Base-by-base conservation (phyloP, 92 coral and sea anemone genomes). In the Umimayanthus kanabou region DNA sequence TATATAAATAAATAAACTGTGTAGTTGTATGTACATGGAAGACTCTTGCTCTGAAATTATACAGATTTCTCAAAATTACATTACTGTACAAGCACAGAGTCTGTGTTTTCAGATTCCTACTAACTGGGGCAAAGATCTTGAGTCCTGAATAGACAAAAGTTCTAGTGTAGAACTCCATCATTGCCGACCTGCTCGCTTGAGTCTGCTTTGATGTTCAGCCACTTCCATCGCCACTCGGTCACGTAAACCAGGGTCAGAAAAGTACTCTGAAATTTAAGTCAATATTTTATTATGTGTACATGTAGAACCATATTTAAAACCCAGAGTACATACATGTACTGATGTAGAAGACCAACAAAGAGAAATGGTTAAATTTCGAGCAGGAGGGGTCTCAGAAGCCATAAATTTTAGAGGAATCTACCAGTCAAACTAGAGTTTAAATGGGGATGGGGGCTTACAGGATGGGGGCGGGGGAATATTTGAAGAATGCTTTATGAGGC, bases 191-290 rank as follows among this genome's bases (percentile, higher is more conserved):
- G 43, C 39, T 29, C 72, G 84, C 84, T 55, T 80, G 22, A 80
- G 84, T 18, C 13, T 55, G 29, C 45, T 80, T 33, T 80, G 84
- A 2, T 80, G 45, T 20, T 80, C 84, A 2, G 71, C 84, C 11
- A 80, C 84, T 40, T 80, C 72, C 20, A 53, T 25, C 55, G 47
- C 84, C 11, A 80, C 84, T 57, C 67, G 58, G 25, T 80, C 49
- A 30, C 84, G 84, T 26, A 80, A 72, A 22, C 72, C 37, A 53
- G 84, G 71, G 39, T 80, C 47, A 20, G 84, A 80, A 20, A 80
- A 80, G 22, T 57, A 80, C 7, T 80, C 84, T 80, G 58, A 23
- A 55, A 55, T 13, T 53, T 1, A 53, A 28, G 22, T 13, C 30
- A 29, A 28, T 1, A 47, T 61, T 20, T 20, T 61, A 6, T 61